Conservation (phyloP, 2,888 invertebrate species). For the Urechis unicinctus region DNA sequence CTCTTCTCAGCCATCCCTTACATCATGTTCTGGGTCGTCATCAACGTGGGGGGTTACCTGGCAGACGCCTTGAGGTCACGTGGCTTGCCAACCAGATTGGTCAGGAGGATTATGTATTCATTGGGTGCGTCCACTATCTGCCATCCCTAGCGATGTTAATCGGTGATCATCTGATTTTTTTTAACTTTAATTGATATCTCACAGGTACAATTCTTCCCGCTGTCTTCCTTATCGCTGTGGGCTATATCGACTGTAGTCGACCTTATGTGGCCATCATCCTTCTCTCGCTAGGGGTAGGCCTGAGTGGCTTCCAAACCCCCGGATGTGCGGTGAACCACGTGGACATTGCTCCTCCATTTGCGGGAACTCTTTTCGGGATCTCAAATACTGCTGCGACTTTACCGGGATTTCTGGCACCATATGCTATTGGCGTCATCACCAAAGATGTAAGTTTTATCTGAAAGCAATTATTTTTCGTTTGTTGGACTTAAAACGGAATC, state of each 20-base stretch:
- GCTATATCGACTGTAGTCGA: background rate
- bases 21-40: background rate
- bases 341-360: conserved; percentile 23
- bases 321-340: conserved; percentile 17
- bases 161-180: no score
- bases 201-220: background rate
- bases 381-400: conserved; percentile 24
- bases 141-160: no score
- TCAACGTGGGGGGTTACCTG: background rate
- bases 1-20: background rate
- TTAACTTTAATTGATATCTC: no score
- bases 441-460: no score
- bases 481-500: no score
- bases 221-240: background rate
- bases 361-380: conserved; percentile 22
- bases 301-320: background rate
- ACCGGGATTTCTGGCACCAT: conserved; percentile 20
- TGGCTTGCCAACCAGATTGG: no score
- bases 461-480: no score
- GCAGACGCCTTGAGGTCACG: background rate
- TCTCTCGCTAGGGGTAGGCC: background rate
- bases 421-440: background rate
- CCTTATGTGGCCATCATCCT: background rate
- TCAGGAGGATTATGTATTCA: no score
- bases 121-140: no score